Evolutionary conservation across 2,797 vertebrate species (phyloP).

Genomic region (Cynodonichthys magdalenae): DNA sequence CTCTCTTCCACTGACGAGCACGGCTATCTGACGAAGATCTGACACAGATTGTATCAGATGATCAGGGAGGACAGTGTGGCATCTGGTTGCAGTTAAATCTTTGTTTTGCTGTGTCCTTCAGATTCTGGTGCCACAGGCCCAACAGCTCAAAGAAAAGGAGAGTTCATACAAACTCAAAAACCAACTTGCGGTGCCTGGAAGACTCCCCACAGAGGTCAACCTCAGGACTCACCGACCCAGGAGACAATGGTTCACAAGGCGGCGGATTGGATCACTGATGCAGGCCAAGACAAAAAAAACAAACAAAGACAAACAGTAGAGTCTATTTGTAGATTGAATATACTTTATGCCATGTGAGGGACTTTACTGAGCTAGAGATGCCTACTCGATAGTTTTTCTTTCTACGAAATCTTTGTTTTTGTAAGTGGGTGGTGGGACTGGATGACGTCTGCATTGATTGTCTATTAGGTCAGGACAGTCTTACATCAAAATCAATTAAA

Average conservation of each 20-base stretch:
- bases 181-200: constrained; percentile 73
- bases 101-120: constrained; percentile 77
- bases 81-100: constrained; percentile 73
- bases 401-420: constrained; percentile 24
- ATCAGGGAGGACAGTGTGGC: constrained; percentile 70
- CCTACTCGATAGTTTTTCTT: constrained; percentile 20
- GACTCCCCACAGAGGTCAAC: constrained; percentile 74
- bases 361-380: constrained; percentile 30
- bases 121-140: constrained; percentile 68
- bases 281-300: constrained; percentile 32
- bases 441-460: constrained; percentile 20
- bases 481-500: constrained; percentile 45
- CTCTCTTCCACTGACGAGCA: constrained; percentile 35
- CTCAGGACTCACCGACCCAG: constrained; percentile 61
- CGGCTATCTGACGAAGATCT: constrained; percentile 66
- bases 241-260: constrained; percentile 62
- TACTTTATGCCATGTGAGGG: constrained; percentile 26
- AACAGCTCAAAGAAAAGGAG: constrained; percentile 53
- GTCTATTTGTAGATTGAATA: constrained; percentile 30
- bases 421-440: constrained; percentile 56
- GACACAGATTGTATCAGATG: constrained; percentile 65
- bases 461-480: constrained; percentile 57
- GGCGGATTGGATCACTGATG: constrained; percentile 42
- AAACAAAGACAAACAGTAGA: constrained; percentile 38
- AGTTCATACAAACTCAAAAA: constrained; percentile 70